Base-by-base conservation (phyloP, 2,888 invertebrate genomes). In the Aspidiotus rigidus region DNA sequence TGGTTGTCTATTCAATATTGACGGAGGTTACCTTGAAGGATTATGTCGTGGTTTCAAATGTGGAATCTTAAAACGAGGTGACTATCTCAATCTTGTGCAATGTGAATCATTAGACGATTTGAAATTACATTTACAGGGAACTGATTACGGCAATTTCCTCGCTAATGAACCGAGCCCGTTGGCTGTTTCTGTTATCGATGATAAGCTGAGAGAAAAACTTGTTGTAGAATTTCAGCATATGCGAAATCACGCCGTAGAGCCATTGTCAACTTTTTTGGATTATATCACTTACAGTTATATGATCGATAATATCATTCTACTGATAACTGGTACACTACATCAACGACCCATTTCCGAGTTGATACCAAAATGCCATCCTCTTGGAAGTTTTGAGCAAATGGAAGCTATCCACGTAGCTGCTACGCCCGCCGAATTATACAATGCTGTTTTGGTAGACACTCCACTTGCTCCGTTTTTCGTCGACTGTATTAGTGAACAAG, bases 241-340 rank as follows among this genome's bases (percentile, higher is more conserved):
- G 80, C 85, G 99, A 72, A 98, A 96, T 79, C 97, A 99, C 78
- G 94, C 98, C 44, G 91, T 98, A 7, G 97, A 97, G 77, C 98
- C 98, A 2, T 81, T 99, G 72, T 90, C 97, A 62, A 97, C 94
- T 64, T 99, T 99, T 80, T 80, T 99, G 76, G 99, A 99, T 80
- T 99, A 95, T 78, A 98, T 99, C 73, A 99, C 98, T 75, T 98
- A 98, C 84, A 96, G 97, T 78, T 99, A 99, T 80, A 99, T 99
- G 99, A 99, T 99, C 78, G 99, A 99, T 79, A 99, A 99, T 79
- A 99, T 99, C 71, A 97, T 99, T 76, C 80, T 97, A 74, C 81
- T 99, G 77, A 98, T 99, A 75, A 99, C 99, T 74, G 99, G 99
- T 40, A 99, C 99, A 64, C 83, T 99, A 70, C 99, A 99, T 80